Conservation (phyloP, 2,797 vertebrate genomes). For the Anas bahamensis region DNA sequence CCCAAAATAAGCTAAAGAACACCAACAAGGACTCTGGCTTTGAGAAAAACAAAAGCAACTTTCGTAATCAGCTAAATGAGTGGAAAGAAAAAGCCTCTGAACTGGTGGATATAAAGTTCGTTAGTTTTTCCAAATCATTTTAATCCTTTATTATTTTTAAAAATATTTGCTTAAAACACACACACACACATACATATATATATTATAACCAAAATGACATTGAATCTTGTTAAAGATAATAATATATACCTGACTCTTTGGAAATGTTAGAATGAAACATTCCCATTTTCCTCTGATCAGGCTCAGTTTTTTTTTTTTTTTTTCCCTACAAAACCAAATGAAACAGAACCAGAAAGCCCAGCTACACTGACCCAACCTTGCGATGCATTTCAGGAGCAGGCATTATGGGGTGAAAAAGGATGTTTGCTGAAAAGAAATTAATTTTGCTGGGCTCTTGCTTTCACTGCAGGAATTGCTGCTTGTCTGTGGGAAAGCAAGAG, state of each 20-base stretch:
- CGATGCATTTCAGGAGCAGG: not conserved
- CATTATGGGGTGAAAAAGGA: rapidly evolving
- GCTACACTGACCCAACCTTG: too few relatives aligned
- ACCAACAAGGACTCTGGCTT: not conserved
- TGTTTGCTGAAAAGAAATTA: not conserved
- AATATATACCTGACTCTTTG: not conserved
- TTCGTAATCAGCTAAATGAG: not conserved
- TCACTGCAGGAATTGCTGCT: not conserved
- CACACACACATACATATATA: too few relatives aligned
- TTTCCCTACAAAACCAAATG: not conserved
- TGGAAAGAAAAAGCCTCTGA: not conserved
- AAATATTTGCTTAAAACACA: not conserved
- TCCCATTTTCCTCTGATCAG: rapidly evolving
- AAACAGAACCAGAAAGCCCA: not conserved
- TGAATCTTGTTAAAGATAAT: not conserved
- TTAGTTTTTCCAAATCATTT: not conserved
- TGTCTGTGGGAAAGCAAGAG: not conserved
- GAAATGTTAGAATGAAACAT: not conserved
- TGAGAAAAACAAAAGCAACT: rapidly evolving
- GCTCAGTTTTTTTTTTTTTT: too few relatives aligned
- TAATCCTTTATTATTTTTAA: rapidly evolving
- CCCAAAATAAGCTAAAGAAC: not conserved
- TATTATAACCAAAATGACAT: not conserved
- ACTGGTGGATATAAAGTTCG: not conserved
- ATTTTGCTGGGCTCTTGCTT: not conserved